These are phyloP conservation scores for Sipha flava DNA, from an alignment of 1,140 invertebrate genomes.

Conservation along the genomic window DNA sequence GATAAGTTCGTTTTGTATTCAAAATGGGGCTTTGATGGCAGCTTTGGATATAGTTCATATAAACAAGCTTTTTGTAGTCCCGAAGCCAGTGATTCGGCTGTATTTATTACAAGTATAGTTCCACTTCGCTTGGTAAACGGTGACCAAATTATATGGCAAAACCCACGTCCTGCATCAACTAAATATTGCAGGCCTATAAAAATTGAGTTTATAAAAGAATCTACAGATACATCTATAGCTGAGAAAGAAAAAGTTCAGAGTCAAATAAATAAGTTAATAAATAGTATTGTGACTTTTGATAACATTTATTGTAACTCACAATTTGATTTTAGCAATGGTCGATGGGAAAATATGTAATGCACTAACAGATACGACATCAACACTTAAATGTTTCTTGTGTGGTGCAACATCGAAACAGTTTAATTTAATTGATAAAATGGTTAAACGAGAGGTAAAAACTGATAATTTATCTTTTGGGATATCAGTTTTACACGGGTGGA, in stretches of 20 bases:
- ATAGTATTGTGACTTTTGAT: neutral
- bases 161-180: neutral
- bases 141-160: neutral
- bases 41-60: neutral
- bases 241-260: neutral
- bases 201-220: neutral
- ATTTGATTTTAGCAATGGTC: neutral
- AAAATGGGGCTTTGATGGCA: neutral
- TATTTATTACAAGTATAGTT: conserved; percentile 1
- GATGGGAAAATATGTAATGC: conserved; percentile 8
- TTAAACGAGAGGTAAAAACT: neutral
- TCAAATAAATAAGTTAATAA: neutral
- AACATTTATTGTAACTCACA: neutral
- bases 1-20: neutral
- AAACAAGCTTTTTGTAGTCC: neutral
- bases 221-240: neutral
- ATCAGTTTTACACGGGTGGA: neutral
- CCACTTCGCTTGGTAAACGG: neutral
- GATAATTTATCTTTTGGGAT: neutral
- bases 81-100: neutral
- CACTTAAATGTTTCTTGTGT: neutral
- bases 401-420: neutral
- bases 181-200: neutral
- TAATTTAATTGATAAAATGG: neutral
- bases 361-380: neutral